Percentiles rank a stretch among this genome's conserved stretches.
Conservation (phyloP, 2,797 vertebrate species). For the Bradypodion ventrale region DNA sequence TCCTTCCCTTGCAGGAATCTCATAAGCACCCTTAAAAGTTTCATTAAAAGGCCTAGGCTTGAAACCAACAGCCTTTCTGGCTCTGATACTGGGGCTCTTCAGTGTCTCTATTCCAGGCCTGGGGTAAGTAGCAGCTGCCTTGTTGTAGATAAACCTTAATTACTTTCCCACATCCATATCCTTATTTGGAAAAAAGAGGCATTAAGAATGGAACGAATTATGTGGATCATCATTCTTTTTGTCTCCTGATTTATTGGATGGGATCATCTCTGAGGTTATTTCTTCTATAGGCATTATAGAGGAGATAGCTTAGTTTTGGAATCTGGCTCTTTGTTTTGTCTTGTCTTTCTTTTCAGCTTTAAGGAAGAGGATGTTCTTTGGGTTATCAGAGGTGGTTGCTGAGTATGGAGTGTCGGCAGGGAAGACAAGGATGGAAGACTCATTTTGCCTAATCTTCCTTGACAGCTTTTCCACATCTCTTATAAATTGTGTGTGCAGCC, state of each 20-base stretch:
- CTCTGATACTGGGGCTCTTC: slow-evolving; percentile 11
- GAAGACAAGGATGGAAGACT: neutral
- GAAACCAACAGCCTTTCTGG: slow-evolving; percentile 20
- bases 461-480: slow-evolving; percentile 35
- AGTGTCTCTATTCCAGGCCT: neutral
- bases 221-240: slow-evolving; percentile 55
- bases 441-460: slow-evolving; percentile 46
- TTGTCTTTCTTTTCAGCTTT: slow-evolving; percentile 33
- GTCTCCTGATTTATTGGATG: slow-evolving; percentile 44
- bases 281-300: slow-evolving; percentile 51
- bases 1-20: neutral
- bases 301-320: slow-evolving; percentile 32
- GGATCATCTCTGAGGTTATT: slow-evolving; percentile 32
- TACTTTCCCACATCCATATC: slow-evolving; percentile 46
- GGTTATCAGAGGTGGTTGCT: slow-evolving; percentile 18
- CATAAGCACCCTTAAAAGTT: slow-evolving; percentile 28
- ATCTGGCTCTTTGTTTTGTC: slow-evolving; percentile 47
- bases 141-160: slow-evolving; percentile 36
- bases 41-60: slow-evolving; percentile 1
- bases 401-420: neutral
- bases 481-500: slow-evolving; percentile 37
- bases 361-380: slow-evolving; percentile 30
- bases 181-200: slow-evolving; percentile 52
- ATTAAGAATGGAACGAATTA: slow-evolving; percentile 51
- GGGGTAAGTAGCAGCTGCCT: neutral